Percentiles rank a stretch among this genome's conserved stretches.
phyloP scores from a whole-genome alignment of 64 coral and sea anemone genomes.

The Stichodactyla helianthus region DNA sequence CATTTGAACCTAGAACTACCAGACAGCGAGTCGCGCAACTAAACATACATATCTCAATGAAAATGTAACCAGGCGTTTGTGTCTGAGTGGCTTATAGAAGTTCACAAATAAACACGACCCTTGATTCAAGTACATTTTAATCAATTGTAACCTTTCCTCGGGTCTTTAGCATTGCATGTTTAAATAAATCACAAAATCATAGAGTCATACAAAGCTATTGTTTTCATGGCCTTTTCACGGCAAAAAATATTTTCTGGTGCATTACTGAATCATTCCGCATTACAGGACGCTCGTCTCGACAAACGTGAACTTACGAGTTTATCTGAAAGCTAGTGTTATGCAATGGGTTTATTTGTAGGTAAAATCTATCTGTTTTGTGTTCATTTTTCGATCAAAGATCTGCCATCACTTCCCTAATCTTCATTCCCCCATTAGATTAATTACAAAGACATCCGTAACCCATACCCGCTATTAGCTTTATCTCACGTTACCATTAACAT shows the following conservation, averaged over 20 bases:
- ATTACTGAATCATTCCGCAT: too few relatives aligned
- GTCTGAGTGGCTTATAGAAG: neutral
- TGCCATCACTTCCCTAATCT: neutral
- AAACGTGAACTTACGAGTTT: too few relatives aligned
- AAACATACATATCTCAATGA: too few relatives aligned
- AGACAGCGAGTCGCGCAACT: too few relatives aligned
- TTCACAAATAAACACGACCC: conserved; percentile 5
- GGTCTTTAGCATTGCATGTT: neutral
- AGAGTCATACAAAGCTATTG: too few relatives aligned
- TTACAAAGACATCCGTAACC: neutral
- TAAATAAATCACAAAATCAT: too few relatives aligned
- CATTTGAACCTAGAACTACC: too few relatives aligned
- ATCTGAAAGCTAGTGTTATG: too few relatives aligned
- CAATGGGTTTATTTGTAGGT: too few relatives aligned
- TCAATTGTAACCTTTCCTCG: neutral
- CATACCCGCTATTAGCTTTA: neutral
- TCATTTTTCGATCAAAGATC: neutral
- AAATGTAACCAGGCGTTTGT: neutral
- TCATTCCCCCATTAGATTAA: neutral
- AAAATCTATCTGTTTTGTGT: neutral
- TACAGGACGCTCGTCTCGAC: too few relatives aligned
- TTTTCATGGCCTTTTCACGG: too few relatives aligned
- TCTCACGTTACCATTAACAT: neutral
- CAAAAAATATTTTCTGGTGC: too few relatives aligned
- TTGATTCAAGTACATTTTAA: neutral